Conservation (phyloP, 2,113 vertebrate genomes). For the Toxotes chatareus region DNA sequence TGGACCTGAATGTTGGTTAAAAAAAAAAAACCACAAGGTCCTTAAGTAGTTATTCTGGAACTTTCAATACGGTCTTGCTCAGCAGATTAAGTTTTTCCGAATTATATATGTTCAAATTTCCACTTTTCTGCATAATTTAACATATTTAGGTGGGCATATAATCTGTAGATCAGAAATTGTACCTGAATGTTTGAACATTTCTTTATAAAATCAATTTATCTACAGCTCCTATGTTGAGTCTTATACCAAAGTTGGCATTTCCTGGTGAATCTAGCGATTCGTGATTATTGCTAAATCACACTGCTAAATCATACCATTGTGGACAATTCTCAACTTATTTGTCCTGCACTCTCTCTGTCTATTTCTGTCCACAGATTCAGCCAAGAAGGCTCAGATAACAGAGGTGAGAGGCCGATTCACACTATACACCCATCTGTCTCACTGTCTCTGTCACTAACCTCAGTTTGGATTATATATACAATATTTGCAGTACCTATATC, state of each 20-base stretch:
- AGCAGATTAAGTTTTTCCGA: not conserved
- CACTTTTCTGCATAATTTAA: not conserved
- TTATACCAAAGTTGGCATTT: no score
- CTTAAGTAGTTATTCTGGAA: not conserved
- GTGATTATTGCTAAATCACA: not conserved
- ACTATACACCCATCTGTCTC: constrained; percentile 12
- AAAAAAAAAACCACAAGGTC: not conserved
- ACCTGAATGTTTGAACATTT: not conserved
- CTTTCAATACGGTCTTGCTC: not conserved
- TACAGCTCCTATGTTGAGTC: not conserved
- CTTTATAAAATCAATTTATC: no score
- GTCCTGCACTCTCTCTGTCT: constrained; percentile 34
- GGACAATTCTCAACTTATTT: constrained; percentile 5
- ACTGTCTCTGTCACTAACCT: not conserved
- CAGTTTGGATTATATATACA: no score
- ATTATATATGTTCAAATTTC: not conserved
- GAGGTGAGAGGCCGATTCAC: constrained; percentile 77
- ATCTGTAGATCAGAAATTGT: not conserved
- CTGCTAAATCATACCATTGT: constrained; percentile 26
- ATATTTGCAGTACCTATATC: not conserved
- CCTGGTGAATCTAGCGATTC: no score
- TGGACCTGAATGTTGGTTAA: not conserved
- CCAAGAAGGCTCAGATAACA: constrained; percentile 74
- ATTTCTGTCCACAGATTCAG: constrained; percentile 72
- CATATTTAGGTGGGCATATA: not conserved